Evolutionary conservation across 2,797 vertebrate genomes (phyloP).

Genomic region (Phataginus tricuspis): DNA sequence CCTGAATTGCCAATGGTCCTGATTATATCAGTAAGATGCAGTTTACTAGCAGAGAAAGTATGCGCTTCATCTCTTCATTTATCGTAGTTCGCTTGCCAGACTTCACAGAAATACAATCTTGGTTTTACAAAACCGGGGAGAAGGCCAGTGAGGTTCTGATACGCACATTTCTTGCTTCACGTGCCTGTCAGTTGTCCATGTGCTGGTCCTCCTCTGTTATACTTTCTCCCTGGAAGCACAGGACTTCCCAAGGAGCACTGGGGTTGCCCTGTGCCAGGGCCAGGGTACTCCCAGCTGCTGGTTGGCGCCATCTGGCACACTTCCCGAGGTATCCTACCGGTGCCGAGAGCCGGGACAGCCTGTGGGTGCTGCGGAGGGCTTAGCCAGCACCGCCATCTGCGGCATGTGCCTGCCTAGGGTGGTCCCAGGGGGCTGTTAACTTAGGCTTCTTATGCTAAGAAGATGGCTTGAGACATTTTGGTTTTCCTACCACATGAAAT

Average conservation of each 20-base stretch:
- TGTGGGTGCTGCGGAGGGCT: too few relatives aligned
- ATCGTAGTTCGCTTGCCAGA: accelerated
- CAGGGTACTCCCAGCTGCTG: not conserved
- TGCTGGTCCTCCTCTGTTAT: not conserved
- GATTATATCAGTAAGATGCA: not conserved
- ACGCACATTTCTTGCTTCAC: accelerated
- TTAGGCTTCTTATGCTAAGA: not conserved
- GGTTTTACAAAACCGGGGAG: not conserved
- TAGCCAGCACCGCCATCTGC: accelerated
- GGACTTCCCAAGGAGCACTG: not conserved
- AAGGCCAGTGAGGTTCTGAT: not conserved
- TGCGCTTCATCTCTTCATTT: not conserved
- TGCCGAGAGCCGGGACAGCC: not conserved
- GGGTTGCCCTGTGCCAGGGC: not conserved
- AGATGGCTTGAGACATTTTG: not conserved
- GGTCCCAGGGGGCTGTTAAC: not conserved
- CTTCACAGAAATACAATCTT: not conserved
- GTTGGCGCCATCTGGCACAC: accelerated
- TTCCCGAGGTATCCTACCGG: accelerated
- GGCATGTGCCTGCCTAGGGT: accelerated
- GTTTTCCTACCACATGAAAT: not conserved
- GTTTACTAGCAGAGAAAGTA: not conserved
- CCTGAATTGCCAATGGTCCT: not conserved
- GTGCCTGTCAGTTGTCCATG: not conserved
- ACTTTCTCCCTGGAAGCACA: not conserved